Evolutionary conservation across 2,888 invertebrate species (phyloP).

Genomic region (Malthinus seriepunctatus): DNA sequence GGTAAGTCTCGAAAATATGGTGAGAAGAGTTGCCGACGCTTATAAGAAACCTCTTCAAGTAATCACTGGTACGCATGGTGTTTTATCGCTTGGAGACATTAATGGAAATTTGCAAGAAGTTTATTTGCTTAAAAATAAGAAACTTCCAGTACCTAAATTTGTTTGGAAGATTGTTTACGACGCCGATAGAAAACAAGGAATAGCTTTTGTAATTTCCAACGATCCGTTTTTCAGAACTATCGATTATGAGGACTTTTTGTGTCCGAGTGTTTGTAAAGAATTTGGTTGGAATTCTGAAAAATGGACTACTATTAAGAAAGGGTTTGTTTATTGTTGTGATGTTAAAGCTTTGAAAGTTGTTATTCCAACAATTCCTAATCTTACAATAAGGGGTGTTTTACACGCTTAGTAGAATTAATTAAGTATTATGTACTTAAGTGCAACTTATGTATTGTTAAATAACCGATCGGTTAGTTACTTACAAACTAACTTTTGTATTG

Average conservation of each 20-base stretch:
- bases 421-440: too few relatives aligned
- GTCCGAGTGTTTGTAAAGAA: conserved; percentile 49
- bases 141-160: conserved; percentile 55
- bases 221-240: conserved; percentile 52
- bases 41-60: conserved; percentile 50
- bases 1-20: conserved; percentile 54
- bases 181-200: conserved; percentile 47
- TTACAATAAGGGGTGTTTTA: conserved; percentile 22
- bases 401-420: background rate
- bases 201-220: conserved; percentile 59
- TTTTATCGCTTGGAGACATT: conserved; percentile 51
- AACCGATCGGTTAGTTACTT: too few relatives aligned
- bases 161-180: conserved; percentile 57
- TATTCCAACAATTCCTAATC: conserved; percentile 34
- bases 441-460: too few relatives aligned
- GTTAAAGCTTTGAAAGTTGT: conserved; percentile 43
- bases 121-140: conserved; percentile 47
- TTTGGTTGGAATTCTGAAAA: conserved; percentile 45
- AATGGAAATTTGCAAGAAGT: conserved; percentile 45
- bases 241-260: conserved; percentile 39
- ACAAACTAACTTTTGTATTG: too few relatives aligned
- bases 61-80: conserved; percentile 54
- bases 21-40: conserved; percentile 49
- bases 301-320: conserved; percentile 42
- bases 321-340: conserved; percentile 54